Base-by-base conservation (phyloP, 2,113 vertebrate species). In the Falcunculus frontatus region DNA sequence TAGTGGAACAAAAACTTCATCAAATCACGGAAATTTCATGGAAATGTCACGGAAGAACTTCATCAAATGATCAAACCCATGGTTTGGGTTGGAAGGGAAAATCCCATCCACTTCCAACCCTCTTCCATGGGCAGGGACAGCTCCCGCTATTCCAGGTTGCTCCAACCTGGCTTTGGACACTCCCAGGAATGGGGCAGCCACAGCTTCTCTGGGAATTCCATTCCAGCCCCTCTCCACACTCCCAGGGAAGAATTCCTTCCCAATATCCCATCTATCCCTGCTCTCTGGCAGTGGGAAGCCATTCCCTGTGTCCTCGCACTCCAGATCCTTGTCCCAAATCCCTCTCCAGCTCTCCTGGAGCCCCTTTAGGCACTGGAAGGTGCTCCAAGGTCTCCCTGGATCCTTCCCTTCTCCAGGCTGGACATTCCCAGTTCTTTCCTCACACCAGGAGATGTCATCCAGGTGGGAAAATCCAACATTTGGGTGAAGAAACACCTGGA, bases 161-260 rank as follows among this genome's bases (percentile, higher is more conserved):
- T 70, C 55, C 35, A 50, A 2, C 3, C 11, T 14, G 23, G 35
- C 30, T 2, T 57, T 8, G 64, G 78, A 69, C 18, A 41, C 1
- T n/a, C 49, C 30, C 64, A 69, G 18, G 42, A 53, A 59, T 41
- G 53, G 18, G 2, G 9, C 19, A 37, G 35, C 23, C 35, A 29
- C 13, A 29, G 29, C 0, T 82, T 29, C 53, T 49, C 35, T 10
- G 35, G 65, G 53, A 83, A 83, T 83, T 42, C 37, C 20, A 52
- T 20, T 1, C 32, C 65, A 83, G 46, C 0, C 0, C 20, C 20
- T 30, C 53, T 1, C 14, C 35, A 46, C 27, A 16, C 41, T 46
- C 41, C 0, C 44, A 70, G 9, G 0, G 1, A 29, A 2, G 15
- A 83, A 62, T 44, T 72, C 35, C 13, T 44, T 60, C 55, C 80